A percentile compares a stretch with the other conserved stretches of the same genome.
Conservation (phyloP, 2,113 vertebrate species). For the Lontra canadensis region DNA sequence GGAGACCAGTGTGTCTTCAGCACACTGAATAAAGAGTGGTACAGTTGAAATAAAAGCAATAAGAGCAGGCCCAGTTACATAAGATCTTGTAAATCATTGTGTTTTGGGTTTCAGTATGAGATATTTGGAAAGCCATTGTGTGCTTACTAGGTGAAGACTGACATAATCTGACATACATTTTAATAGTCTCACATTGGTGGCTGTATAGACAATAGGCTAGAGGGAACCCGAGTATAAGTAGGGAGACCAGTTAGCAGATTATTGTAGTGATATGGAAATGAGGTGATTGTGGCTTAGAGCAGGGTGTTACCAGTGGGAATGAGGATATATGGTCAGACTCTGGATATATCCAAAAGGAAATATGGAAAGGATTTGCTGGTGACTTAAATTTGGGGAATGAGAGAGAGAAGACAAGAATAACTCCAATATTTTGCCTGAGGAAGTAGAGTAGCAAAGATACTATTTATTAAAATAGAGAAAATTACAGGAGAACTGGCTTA, state of each 20-base stretch:
- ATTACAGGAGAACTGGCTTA: background rate
- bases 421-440: background rate
- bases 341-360: background rate
- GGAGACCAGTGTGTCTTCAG: background rate
- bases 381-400: background rate
- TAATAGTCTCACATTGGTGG: background rate
- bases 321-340: background rate
- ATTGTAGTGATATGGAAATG: background rate
- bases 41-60: background rate
- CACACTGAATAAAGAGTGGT: background rate
- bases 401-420: background rate
- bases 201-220: background rate
- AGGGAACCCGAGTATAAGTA: background rate
- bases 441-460: slow-evolving; percentile 14
- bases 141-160: background rate
- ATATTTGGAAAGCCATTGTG: background rate
- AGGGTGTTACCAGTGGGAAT: background rate
- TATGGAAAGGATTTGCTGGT: slow-evolving; percentile 5
- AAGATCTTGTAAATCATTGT: background rate
- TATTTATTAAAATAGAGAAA: slow-evolving; percentile 48
- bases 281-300: background rate
- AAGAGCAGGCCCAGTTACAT: background rate
- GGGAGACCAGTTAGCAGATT: background rate
- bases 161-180: background rate
- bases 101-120: background rate